phyloP scores from a whole-genome alignment of 2,113 vertebrate genomes.

The Phainopepla nitens region DNA sequence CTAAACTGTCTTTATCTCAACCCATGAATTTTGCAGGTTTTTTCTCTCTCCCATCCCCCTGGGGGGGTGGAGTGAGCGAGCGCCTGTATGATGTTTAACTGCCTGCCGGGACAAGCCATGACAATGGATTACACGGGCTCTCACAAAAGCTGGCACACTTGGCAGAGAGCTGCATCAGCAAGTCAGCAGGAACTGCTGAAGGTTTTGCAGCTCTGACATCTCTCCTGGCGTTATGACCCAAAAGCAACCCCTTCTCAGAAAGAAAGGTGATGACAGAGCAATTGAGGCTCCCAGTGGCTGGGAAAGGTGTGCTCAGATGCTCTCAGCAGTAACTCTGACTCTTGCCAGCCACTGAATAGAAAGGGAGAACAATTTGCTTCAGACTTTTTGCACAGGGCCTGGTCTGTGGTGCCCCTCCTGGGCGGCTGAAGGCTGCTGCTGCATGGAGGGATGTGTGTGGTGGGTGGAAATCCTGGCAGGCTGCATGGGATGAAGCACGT shows the following conservation, averaged over 20 bases:
- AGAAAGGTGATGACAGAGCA: neutral
- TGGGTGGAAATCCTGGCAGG: neutral
- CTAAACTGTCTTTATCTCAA: neutral
- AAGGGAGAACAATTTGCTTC: neutral
- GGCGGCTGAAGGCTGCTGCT: neutral
- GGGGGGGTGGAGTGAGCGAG: neutral
- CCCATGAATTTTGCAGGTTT: neutral
- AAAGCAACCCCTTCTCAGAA: neutral
- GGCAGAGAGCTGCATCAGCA: neutral
- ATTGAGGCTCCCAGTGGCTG: neutral
- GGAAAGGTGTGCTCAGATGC: neutral
- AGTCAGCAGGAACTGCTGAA: neutral
- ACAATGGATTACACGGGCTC: neutral
- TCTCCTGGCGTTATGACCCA: neutral
- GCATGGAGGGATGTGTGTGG: neutral
- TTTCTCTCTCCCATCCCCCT: neutral
- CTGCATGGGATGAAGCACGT: neutral
- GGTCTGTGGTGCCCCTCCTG: accelerated
- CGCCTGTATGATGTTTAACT: neutral
- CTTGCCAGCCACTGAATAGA: neutral
- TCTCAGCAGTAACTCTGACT: neutral
- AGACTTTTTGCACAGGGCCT: neutral
- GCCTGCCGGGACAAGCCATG: neutral
- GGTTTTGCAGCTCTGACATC: neutral
- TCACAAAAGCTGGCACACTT: neutral